phyloP scores from a whole-genome alignment of 2,888 invertebrate genomes.

The Vandiemenella viatica region DNA sequence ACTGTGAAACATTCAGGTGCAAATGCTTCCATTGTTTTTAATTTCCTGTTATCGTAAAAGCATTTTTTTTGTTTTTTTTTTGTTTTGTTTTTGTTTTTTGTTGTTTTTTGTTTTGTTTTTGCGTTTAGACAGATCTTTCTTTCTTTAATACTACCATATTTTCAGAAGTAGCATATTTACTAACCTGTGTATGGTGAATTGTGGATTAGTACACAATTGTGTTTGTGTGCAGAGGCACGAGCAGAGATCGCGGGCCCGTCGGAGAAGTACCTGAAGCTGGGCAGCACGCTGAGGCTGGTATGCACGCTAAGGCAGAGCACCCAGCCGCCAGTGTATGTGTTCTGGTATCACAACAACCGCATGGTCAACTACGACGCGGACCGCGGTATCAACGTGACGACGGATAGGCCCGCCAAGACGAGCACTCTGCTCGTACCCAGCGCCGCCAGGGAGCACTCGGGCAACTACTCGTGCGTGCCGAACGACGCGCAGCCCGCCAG shows the following conservation, averaged over 20 bases:
- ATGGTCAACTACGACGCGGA: constrained; percentile 70
- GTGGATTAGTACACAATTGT: too few species aligned
- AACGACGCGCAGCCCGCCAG: constrained; percentile 79
- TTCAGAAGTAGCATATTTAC: too few species aligned
- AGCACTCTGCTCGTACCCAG: constrained; percentile 35
- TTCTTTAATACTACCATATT: too few species aligned
- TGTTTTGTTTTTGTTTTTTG: too few species aligned
- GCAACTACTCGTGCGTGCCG: constrained; percentile 79
- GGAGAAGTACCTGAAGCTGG: constrained; percentile 76
- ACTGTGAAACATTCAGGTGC: too few species aligned
- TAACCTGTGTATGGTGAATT: too few species aligned
- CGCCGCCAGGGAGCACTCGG: constrained; percentile 50
- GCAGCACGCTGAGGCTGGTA: constrained; percentile 64
- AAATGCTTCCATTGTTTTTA: too few species aligned
- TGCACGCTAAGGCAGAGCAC: constrained; percentile 73
- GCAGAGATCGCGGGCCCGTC: constrained; percentile 74
- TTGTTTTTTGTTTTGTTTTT: too few species aligned
- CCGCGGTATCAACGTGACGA: constrained; percentile 36
- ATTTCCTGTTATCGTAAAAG: too few species aligned
- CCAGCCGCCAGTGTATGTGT: constrained; percentile 68
- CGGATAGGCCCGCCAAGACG: constrained; percentile 23
- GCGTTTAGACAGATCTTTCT: too few species aligned
- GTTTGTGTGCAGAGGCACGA: constrained; percentile 70
- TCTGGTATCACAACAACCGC: constrained; percentile 70
- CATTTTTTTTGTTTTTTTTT: too few species aligned